A percentile compares a stretch with the other conserved stretches of the same genome.
These are phyloP conservation scores for Arrhopalites spinosus DNA, from an alignment of 2,888 invertebrate species.

Conservation along the genomic window DNA sequence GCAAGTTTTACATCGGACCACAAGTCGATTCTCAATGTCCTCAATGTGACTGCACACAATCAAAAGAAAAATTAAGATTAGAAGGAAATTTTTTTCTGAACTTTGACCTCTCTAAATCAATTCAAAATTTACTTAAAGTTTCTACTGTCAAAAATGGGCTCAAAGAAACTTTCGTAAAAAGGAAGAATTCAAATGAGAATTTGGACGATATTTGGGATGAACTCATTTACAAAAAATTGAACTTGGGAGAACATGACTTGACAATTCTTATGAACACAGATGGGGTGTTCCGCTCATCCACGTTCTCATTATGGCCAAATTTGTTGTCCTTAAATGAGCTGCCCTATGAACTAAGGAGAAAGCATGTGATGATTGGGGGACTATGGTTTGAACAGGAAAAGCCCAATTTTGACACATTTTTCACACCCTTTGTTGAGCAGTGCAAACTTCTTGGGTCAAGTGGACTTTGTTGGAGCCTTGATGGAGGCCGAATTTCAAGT, in stretches of 20 bases:
- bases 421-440: constrained; percentile 16
- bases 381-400: constrained; percentile 37
- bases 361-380: constrained; percentile 11
- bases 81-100: constrained; percentile 17
- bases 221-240: neutral
- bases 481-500: neutral
- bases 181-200: neutral
- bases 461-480: neutral
- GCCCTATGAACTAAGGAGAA: constrained; percentile 4
- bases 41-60: neutral
- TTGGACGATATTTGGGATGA: constrained; percentile 13
- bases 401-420: constrained; percentile 33
- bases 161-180: neutral
- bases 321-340: constrained; percentile 35
- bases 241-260: constrained; percentile 24
- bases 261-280: constrained; percentile 37
- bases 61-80: neutral
- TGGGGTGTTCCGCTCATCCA: constrained; percentile 42
- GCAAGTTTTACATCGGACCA: neutral
- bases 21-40: neutral
- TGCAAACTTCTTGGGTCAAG: neutral
- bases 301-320: constrained; percentile 39
- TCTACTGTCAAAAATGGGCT: neutral
- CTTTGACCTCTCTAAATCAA: neutral
- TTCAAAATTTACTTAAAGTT: neutral